These are phyloP conservation scores for Paralvinella palmiformis DNA, from an alignment of 1,140 invertebrate genomes.

Conservation along the genomic window DNA sequence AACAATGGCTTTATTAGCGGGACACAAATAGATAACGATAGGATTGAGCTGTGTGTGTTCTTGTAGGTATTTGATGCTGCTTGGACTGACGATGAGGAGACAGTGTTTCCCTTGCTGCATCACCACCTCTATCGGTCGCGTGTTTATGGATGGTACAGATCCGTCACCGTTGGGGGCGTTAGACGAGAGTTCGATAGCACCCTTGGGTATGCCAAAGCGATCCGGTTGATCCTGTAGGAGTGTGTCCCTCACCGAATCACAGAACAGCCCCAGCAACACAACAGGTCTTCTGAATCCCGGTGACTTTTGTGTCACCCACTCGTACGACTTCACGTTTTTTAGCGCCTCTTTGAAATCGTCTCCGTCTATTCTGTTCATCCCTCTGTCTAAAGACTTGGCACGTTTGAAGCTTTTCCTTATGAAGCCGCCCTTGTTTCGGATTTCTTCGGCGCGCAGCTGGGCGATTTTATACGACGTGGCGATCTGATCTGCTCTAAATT, in stretches of 20 bases:
- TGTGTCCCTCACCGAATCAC: slow-evolving; percentile 6
- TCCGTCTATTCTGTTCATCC: slow-evolving; percentile 3
- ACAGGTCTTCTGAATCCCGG: slow-evolving; percentile 15
- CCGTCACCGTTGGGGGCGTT: neutral
- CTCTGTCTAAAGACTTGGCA: slow-evolving; percentile 16
- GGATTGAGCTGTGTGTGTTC: slow-evolving; percentile 7
- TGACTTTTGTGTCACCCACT: neutral
- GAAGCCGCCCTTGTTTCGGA: neutral
- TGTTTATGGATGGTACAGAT: neutral
- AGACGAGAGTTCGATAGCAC: slow-evolving; percentile 1
- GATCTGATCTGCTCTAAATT: slow-evolving; percentile 13
- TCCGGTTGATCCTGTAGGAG: slow-evolving; percentile 15
- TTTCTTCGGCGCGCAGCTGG: neutral
- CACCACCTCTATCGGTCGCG: slow-evolving; percentile 2
- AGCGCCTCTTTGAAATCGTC: neutral
- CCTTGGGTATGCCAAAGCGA: slow-evolving; percentile 12
- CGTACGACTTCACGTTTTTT: slow-evolving; percentile 8
- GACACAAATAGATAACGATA: slow-evolving; percentile 16
- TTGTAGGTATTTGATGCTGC: slow-evolving; percentile 4
- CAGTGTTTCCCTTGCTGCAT: slow-evolving; percentile 12
- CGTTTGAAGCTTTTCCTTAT: slow-evolving; percentile 17
- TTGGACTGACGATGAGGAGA: slow-evolving; percentile 13
- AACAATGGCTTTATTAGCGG: slow-evolving; percentile 10
- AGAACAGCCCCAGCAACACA: slow-evolving; percentile 16
- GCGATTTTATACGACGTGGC: neutral